phyloP scores from a whole-genome alignment of 2,797 vertebrate genomes.

The Distichodus sexfasciatus region DNA sequence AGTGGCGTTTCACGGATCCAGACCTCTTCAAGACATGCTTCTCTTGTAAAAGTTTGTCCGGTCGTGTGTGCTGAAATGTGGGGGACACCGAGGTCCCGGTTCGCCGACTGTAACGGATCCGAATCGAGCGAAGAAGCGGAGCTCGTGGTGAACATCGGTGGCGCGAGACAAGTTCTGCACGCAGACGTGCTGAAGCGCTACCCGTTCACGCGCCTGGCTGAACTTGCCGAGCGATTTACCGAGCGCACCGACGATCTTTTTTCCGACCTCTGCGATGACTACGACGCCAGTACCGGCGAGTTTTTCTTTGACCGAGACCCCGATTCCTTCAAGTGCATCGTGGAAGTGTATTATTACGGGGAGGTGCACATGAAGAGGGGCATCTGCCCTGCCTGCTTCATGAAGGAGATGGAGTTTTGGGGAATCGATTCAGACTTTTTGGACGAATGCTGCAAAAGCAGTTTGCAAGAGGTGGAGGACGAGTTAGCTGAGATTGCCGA shows the following conservation, averaged over 20 bases:
- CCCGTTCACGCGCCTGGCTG: conserved; percentile 88
- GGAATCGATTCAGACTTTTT: conserved; percentile 85
- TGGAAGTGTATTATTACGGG: conserved; percentile 89
- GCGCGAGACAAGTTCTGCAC: conserved; percentile 85
- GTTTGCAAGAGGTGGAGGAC: conserved; percentile 85
- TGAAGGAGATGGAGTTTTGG: conserved; percentile 98
- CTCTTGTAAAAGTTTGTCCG: neutral
- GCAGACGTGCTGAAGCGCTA: conserved; percentile 83
- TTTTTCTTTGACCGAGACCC: conserved; percentile 98
- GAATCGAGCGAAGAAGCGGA: conserved; percentile 80
- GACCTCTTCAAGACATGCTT: too few relatives aligned
- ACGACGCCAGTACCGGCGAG: conserved; percentile 85
- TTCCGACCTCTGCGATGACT: conserved; percentile 90
- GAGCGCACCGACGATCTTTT: conserved; percentile 78
- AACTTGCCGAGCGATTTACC: conserved; percentile 79
- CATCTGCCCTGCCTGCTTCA: conserved; percentile 93
- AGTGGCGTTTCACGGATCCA: neutral
- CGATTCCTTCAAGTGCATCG: conserved; percentile 89
- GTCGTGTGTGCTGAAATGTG: conserved; percentile 63
- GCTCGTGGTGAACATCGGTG: conserved; percentile 92
- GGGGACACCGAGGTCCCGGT: conserved; percentile 70
- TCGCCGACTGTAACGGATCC: conserved; percentile 72
- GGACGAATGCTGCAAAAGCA: conserved; percentile 88
- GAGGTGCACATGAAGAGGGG: conserved; percentile 95
- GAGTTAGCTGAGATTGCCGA: conserved; percentile 91